Percentiles rank a stretch among this genome's conserved stretches.
Evolutionary conservation across 2,888 invertebrate species (phyloP).

Genomic region (Apodemia hepburni): DNA sequence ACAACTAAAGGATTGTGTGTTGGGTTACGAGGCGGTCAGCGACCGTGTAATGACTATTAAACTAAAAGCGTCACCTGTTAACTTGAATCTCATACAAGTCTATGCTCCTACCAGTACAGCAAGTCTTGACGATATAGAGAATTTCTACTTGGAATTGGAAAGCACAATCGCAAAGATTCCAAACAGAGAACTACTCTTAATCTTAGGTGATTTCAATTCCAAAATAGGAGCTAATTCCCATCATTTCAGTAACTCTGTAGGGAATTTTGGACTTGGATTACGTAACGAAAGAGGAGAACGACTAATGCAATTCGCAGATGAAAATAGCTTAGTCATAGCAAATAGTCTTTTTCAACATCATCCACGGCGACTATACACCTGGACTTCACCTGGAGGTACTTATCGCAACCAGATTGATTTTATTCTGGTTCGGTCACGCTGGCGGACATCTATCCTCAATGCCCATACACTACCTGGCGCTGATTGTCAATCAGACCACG

Average conservation of each 20-base stretch:
- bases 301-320: conserved; percentile 18
- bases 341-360: conserved; percentile 26
- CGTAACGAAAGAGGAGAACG: conserved; percentile 24
- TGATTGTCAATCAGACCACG: neutral
- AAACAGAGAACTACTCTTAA: conserved; percentile 25
- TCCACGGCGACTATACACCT: conserved; percentile 23
- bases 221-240: conserved; percentile 21
- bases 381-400: conserved; percentile 22
- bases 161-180: conserved; percentile 24
- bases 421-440: too few species aligned
- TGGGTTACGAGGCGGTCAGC: conserved; percentile 23
- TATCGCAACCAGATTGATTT: conserved; percentile 24
- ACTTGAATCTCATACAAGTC: conserved; percentile 23
- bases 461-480: conserved; percentile 1
- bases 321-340: conserved; percentile 18
- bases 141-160: conserved; percentile 24
- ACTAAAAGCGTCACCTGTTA: conserved; percentile 22
- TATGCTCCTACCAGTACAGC: conserved; percentile 26
- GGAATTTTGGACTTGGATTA: conserved; percentile 20
- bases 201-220: conserved; percentile 30
- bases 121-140: conserved; percentile 19
- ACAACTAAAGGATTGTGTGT: conserved; percentile 20
- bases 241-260: conserved; percentile 15
- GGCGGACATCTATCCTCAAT: neutral
- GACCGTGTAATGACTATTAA: conserved; percentile 24